Conservation (phyloP, 1,140 invertebrate genomes). For the Drosophila subpulchrella region DNA sequence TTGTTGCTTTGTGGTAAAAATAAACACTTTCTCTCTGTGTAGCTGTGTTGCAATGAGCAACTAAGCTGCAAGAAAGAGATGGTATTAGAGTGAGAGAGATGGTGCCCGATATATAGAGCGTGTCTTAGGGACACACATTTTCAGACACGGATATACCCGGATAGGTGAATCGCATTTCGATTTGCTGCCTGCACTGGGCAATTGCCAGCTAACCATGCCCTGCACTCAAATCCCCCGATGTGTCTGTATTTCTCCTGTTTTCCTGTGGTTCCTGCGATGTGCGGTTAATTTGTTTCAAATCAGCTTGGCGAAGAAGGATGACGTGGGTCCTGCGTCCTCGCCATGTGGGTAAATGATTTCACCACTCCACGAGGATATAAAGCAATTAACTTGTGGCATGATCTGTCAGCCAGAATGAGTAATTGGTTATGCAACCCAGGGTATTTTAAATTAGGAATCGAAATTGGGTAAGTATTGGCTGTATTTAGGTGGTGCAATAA, state of each 20-base stretch:
- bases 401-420: slow-evolving; percentile 6
- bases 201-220: slow-evolving; percentile 66
- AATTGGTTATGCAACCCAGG: background rate
- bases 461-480: background rate
- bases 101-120: slow-evolving; percentile 10
- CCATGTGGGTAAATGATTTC: slow-evolving; percentile 33
- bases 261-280: slow-evolving; percentile 62
- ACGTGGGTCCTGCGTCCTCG: slow-evolving; percentile 8
- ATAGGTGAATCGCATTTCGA: slow-evolving; percentile 43
- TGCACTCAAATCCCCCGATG: slow-evolving; percentile 55
- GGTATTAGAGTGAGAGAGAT: background rate
- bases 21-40: background rate
- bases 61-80: background rate
- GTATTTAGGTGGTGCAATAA: too few species aligned
- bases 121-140: slow-evolving; percentile 6
- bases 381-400: slow-evolving; percentile 32
- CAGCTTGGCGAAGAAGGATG: slow-evolving; percentile 39
- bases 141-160: slow-evolving; percentile 8
- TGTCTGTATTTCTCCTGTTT: slow-evolving; percentile 2
- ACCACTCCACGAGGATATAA: slow-evolving; percentile 20
- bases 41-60: slow-evolving; percentile 1
- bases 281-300: slow-evolving; percentile 78
- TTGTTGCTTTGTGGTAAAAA: too few species aligned
- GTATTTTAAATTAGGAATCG: background rate
- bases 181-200: slow-evolving; percentile 51